Evolutionary conservation across 2,888 invertebrate genomes (phyloP).

Genomic region (Ichneumoninae sp.): DNA sequence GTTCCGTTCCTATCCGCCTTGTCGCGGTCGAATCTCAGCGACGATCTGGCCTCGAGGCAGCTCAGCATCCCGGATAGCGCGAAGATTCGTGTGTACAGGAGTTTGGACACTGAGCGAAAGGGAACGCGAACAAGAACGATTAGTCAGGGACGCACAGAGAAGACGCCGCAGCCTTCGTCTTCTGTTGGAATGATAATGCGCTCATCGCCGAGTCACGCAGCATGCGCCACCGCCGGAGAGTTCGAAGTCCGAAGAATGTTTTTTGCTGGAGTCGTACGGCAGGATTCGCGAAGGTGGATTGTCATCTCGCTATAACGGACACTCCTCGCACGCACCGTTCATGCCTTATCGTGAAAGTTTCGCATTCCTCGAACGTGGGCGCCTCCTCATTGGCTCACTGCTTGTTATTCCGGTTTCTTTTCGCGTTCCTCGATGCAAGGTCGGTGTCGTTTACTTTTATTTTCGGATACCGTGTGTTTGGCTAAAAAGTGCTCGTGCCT

Average conservation of each 20-base stretch:
- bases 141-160: slow-evolving; percentile 37
- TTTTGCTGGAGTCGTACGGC: slow-evolving; percentile 7
- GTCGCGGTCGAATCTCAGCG: slow-evolving; percentile 15
- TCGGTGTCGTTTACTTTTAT: slow-evolving; percentile 15
- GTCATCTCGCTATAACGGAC: slow-evolving; percentile 9
- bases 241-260: slow-evolving; percentile 14
- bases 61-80: background rate
- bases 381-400: background rate
- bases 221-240: background rate
- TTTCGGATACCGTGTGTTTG: background rate
- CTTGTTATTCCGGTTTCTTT: background rate
- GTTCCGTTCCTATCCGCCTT: slow-evolving; percentile 38
- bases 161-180: slow-evolving; percentile 16
- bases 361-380: slow-evolving; percentile 24
- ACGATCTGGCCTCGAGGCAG: background rate
- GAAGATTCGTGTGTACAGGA: background rate
- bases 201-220: slow-evolving; percentile 22
- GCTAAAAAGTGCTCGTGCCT: too few species aligned
- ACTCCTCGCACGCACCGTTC: background rate
- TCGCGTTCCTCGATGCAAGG: background rate
- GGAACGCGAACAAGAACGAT: slow-evolving; percentile 48
- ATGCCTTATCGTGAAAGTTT: slow-evolving; percentile 18
- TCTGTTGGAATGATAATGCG: slow-evolving; percentile 28
- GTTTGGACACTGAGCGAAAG: slow-evolving; percentile 30
- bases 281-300: slow-evolving; percentile 12